phyloP scores from a whole-genome alignment of 2,113 vertebrate species.

The Sinocyclocheilus grahami region DNA sequence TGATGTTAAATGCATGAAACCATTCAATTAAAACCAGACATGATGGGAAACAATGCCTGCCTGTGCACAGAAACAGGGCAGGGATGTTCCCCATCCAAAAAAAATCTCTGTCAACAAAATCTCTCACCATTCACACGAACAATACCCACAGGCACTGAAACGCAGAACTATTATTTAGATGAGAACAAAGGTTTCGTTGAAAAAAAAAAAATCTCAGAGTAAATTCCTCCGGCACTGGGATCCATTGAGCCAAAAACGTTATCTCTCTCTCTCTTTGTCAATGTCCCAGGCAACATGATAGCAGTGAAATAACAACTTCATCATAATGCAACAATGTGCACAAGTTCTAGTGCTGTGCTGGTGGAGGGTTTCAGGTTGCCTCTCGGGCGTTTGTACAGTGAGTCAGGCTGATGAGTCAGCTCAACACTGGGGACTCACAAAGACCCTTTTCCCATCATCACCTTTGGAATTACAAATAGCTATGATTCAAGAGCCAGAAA shows the following conservation, averaged over 20 bases:
- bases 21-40: slow-evolving; percentile 39
- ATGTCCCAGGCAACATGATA: slow-evolving; percentile 34
- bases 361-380: slow-evolving; percentile 58
- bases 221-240: slow-evolving; percentile 3
- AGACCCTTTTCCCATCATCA: slow-evolving; percentile 55
- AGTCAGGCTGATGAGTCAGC: slow-evolving; percentile 50
- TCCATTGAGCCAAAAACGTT: slow-evolving; percentile 25
- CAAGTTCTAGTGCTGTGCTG: slow-evolving; percentile 25
- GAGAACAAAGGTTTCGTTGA: slow-evolving; percentile 12
- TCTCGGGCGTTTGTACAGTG: slow-evolving; percentile 49
- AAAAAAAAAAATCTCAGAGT: slow-evolving; percentile 2
- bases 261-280: slow-evolving; percentile 23
- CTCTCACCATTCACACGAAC: slow-evolving; percentile 47
- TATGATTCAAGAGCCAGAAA: slow-evolving; percentile 68
- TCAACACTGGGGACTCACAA: slow-evolving; percentile 50
- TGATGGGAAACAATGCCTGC: slow-evolving; percentile 23
- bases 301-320: slow-evolving; percentile 51
- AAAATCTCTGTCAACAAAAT: slow-evolving; percentile 41
- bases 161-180: slow-evolving; percentile 46
- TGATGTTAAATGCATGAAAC: slow-evolving; percentile 29
- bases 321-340: slow-evolving; percentile 55
- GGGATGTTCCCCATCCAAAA: slow-evolving; percentile 29
- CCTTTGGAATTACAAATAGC: slow-evolving; percentile 55
- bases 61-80: slow-evolving; percentile 47
- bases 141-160: slow-evolving; percentile 53